Percentiles rank a stretch among this genome's conserved stretches.
phyloP scores from a whole-genome alignment of 2,888 invertebrate species.

The Euplexia lucipara region DNA sequence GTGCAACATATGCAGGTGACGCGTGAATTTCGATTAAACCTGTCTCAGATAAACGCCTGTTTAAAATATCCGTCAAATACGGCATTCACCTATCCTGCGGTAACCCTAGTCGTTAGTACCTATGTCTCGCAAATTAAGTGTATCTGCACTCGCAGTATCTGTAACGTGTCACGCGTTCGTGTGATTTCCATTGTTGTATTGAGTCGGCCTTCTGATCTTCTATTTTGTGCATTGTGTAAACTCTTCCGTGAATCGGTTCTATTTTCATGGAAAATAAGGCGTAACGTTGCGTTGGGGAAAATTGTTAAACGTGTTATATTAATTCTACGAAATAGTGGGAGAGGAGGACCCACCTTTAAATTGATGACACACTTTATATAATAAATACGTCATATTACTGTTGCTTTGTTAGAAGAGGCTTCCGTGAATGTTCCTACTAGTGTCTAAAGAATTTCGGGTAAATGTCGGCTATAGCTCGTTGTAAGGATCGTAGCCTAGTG shows the following conservation, averaged over 20 bases:
- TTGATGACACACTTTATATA: not conserved
- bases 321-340: conserved; percentile 15
- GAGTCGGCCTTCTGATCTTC: not conserved
- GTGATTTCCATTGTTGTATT: not conserved
- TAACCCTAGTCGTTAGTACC: not conserved
- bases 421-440: too few species aligned
- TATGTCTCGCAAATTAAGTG: too few species aligned
- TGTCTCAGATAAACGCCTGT: too few species aligned
- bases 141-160: not conserved
- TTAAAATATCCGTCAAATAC: too few species aligned
- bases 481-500: too few species aligned
- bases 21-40: too few species aligned
- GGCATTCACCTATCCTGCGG: too few species aligned
- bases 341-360: not conserved
- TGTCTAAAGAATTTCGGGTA: too few species aligned
- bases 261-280: conserved; percentile 49
- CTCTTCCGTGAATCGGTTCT: conserved; percentile 33
- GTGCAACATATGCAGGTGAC: too few species aligned
- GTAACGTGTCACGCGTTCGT: not conserved
- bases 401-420: too few species aligned
- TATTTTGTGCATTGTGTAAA: not conserved
- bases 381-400: too few species aligned
- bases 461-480: too few species aligned
- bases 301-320: conserved; percentile 19
- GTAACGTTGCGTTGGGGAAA: conserved; percentile 14